Evolutionary conservation across 2,113 vertebrate species (phyloP).

Genomic region (Lepus americanus): DNA sequence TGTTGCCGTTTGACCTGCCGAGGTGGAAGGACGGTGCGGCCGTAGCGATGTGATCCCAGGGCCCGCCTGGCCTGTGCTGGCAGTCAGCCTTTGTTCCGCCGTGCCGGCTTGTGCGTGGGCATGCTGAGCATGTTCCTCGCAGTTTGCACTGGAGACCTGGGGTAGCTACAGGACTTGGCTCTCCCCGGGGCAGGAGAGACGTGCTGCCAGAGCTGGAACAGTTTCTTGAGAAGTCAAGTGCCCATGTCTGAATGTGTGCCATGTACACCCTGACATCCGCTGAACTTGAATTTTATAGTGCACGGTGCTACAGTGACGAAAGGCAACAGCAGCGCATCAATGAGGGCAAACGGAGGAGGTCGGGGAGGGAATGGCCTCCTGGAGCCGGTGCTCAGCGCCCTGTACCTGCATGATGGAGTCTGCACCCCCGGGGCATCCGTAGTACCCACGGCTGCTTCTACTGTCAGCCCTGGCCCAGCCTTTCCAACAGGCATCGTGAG

Average conservation of each 20-base stretch:
- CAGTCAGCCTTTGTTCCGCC: not conserved
- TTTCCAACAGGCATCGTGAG: not conserved
- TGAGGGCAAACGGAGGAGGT: not conserved
- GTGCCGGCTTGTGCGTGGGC: not conserved
- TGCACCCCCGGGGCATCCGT: not conserved
- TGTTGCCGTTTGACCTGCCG: not conserved
- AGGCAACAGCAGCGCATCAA: not conserved
- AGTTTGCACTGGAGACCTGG: slow-evolving; percentile 34
- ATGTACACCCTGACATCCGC: slow-evolving; percentile 27
- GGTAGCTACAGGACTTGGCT: not conserved
- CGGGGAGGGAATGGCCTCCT: not conserved
- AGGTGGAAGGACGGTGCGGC: not conserved
- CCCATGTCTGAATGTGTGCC: slow-evolving; percentile 18
- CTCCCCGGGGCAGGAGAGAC: not conserved
- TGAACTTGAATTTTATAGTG: slow-evolving; percentile 28
- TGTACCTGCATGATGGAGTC: too few relatives aligned
- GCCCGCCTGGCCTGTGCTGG: not conserved
- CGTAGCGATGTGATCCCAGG: too few relatives aligned
- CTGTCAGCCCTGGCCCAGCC: not conserved
- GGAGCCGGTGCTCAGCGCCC: not conserved
- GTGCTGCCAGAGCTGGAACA: not conserved
- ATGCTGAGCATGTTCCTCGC: not conserved
- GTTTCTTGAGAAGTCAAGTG: not conserved
- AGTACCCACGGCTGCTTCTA: not conserved
- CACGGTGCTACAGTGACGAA: not conserved